A percentile compares a stretch with the other conserved stretches of the same genome.
Conservation (phyloP, 2,113 vertebrate genomes). For the Leptocoma aspasia region DNA sequence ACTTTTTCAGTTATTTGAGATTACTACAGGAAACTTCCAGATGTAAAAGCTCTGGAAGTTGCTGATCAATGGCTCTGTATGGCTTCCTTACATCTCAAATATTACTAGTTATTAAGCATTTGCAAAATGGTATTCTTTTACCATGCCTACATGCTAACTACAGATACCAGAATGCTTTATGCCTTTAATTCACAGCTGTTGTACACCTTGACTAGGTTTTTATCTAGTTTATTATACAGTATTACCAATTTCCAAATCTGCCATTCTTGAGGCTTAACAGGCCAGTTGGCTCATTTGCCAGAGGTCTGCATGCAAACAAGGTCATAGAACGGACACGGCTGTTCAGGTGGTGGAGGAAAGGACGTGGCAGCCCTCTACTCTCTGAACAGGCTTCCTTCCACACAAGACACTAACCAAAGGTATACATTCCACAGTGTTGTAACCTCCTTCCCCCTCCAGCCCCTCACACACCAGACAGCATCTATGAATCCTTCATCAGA, state of each 20-base stretch:
- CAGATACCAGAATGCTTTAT: not conserved
- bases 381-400: not conserved
- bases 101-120: not conserved
- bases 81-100: not conserved
- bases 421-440: not conserved
- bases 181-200: not conserved
- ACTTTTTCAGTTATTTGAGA: not conserved
- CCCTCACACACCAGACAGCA: not conserved
- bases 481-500: not conserved
- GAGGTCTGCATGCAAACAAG: not conserved
- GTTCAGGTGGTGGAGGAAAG: not conserved
- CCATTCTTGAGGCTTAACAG: not conserved
- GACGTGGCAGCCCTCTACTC: not conserved
- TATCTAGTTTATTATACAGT: not conserved
- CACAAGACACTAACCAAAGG: not conserved
- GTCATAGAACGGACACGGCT: accelerated
- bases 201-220: not conserved
- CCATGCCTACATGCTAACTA: not conserved
- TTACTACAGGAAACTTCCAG: not conserved
- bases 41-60: not conserved
- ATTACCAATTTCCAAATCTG: not conserved
- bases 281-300: not conserved
- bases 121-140: not conserved
- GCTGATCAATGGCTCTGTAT: not conserved
- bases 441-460: not conserved